Base-by-base conservation (phyloP, 2,797 vertebrate genomes). In the Salarias fasciatus region DNA sequence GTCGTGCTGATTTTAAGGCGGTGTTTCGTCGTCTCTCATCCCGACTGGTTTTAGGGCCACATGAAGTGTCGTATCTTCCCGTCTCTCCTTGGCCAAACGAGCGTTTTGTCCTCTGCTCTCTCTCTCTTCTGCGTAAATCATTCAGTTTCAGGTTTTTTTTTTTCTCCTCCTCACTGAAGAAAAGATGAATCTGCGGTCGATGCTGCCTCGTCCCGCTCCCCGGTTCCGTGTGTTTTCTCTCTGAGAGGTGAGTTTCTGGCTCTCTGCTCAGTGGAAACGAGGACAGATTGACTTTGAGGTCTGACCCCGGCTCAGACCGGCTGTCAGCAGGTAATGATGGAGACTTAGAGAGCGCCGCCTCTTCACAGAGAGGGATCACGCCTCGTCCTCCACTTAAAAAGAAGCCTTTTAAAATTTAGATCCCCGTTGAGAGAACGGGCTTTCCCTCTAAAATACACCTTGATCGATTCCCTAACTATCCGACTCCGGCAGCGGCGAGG, bases 301-400 rank as follows among this genome's bases (percentile, higher is more conserved):
- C 64, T 71, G 82, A 83, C 82, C 82, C 42, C 46, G 61, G 83
- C 64, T 85, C 72, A 82, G 76, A 72, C 85, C 69, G 35, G 63
- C 81, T 86, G 83, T 86, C 85, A 79, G 83, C 79, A 70, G 81
- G 79, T 84, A 83, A 84, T 83, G 80, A 87, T 85, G 37, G 75
- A 80, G 83, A 84, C 81, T 87, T 87, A 87, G 73, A 44, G 74
- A 60, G 70, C 11, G 72, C 77, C 57, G 72, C 82, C 58, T 83
- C 61, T 79, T 83, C 82, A 80, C 78, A 81, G 80, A 71, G 45
- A 64, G 64, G 78, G 79, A 84, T 87, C 83, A 86, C n/a, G 60
- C 53, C 59, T 75, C 61, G 64, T 77, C 66, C 69, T 74, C 62
- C 74, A 72, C 78, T 85, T 80, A 81, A 87, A 83, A 83, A 79